Percentiles rank a stretch among this genome's conserved stretches.
phyloP scores from a whole-genome alignment of 2,888 invertebrate genomes.

The Agriopis marginaria region DNA sequence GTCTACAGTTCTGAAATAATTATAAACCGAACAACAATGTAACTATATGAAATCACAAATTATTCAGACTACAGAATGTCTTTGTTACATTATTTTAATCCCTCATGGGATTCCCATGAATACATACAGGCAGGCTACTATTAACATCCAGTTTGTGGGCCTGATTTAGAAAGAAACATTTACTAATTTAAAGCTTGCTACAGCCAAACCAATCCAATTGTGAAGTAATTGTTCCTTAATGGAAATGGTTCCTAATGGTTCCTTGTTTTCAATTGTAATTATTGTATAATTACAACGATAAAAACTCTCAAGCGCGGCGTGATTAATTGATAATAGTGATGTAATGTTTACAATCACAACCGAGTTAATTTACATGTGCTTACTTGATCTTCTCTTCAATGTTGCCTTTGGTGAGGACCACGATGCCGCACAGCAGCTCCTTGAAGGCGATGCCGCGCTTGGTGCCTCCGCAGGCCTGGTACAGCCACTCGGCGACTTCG shows the following conservation, averaged over 20 bases:
- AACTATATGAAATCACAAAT: neutral
- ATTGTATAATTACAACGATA: conserved; percentile 23
- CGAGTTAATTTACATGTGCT: conserved; percentile 47
- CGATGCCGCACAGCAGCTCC: conserved; percentile 94
- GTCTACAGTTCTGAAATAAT: neutral
- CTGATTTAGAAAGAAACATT: conserved; percentile 1
- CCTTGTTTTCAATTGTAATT: conserved; percentile 18
- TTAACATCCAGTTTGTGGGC: neutral
- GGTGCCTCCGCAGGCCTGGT: conserved; percentile 94
- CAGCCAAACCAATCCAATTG: conserved; percentile 11
- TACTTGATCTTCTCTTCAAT: conserved; percentile 94
- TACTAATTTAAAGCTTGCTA: neutral
- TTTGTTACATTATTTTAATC: neutral
- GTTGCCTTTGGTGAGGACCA: conserved; percentile 93
- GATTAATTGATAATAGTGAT: conserved; percentile 38
- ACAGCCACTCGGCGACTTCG: conserved; percentile 93
- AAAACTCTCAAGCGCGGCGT: conserved; percentile 17
- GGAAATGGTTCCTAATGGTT: neutral
- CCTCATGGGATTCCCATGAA: conserved; percentile 7
- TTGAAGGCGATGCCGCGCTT: conserved; percentile 93
- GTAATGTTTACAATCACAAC: conserved; percentile 53
- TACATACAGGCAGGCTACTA: neutral
- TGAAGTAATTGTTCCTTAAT: conserved; percentile 21
- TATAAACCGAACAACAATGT: conserved; percentile 1
- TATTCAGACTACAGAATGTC: neutral